phyloP scores from a whole-genome alignment of 53 echinoderm and acorn worm species.

The Holothuria scabra region DNA sequence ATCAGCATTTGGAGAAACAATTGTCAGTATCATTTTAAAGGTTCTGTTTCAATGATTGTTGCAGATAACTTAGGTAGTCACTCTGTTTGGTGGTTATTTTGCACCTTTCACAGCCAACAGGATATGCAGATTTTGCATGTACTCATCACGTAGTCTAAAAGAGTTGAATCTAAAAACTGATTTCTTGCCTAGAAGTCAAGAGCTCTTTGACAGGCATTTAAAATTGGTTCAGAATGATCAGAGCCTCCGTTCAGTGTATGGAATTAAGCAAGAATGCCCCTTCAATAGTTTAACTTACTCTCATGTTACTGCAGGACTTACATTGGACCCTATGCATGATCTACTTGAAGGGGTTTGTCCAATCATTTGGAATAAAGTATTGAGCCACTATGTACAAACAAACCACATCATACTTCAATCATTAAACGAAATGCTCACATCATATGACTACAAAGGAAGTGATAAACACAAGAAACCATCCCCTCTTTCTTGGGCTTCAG shows the following conservation, averaged over 20 bases:
- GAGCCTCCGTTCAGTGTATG: constrained; percentile 50
- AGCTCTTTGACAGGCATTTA: constrained; percentile 27
- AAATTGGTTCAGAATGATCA: constrained; percentile 12
- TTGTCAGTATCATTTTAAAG: constrained; percentile 22
- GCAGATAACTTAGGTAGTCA: constrained; percentile 65
- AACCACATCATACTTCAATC: not conserved
- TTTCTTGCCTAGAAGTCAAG: constrained; percentile 31
- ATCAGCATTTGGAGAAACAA: constrained; percentile 33
- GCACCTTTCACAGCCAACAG: constrained; percentile 47
- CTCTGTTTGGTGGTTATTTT: constrained; percentile 51
- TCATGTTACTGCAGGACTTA: constrained; percentile 50
- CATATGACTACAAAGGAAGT: constrained; percentile 24
- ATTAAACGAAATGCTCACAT: not conserved
- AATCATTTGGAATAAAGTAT: constrained; percentile 22
- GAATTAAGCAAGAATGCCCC: constrained; percentile 35
- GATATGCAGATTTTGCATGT: constrained; percentile 55
- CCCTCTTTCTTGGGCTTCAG: not conserved
- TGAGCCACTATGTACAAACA: not conserved
- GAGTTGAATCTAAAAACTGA: not conserved
- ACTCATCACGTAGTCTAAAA: constrained; percentile 31
- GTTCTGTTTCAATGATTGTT: constrained; percentile 48
- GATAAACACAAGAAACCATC: constrained; percentile 12
- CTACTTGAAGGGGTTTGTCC: constrained; percentile 42
- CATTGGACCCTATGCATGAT: constrained; percentile 59
- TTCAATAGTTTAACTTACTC: constrained; percentile 54